Base-by-base conservation (phyloP, 2,888 invertebrate genomes). In the Amorpha juglandis region DNA sequence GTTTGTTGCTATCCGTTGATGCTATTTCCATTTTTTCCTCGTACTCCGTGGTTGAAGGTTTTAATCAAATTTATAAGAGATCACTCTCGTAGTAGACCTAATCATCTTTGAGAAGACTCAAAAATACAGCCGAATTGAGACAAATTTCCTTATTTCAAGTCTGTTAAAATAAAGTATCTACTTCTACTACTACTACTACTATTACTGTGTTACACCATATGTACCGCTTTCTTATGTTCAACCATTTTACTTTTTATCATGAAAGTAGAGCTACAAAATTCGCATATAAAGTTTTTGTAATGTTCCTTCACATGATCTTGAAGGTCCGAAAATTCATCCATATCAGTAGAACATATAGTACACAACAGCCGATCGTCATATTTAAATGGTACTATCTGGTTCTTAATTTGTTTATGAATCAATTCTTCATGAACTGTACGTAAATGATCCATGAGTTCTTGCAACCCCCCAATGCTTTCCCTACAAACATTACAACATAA, bases 231-330 rank as follows among this genome's bases (percentile, higher is more conserved):
- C 71, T 86, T 86, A 69, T 87, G 87, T 1, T 84, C 81, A 16
- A 84, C 73, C 81, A 86, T 79, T 65, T 80, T 81, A 51, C 77
- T 77, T 3, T 81, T 77, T 66, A 82, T 81, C 6, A 86, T 71
- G 70, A 84, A 79, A 53, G 84, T 75, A 0, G 81, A 77, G 55
- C 86, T 86, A 62, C 91, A 92, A 1, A 86, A 83, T 3, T 87
- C 84, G 67, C 92, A 92, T 0, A 86, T 76, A 63, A 86, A 89
- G 69, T 92, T 91, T 69, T 81, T 78, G 52, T 86, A 90, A 67
- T 92, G 92, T 1, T 79, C 76, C 1, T 83, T 84, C 89, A 91
- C 89, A 47, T 92, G 92, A 14, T 86, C 86, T 11, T 87, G 81
- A 0, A 91, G 71, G 1, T 81, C 78, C 27, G 75, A 77, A 62